A percentile compares a stretch with the other conserved stretches of the same genome.
These are phyloP conservation scores for Hirtodrosophila histrioides DNA, from an alignment of 2,888 invertebrate species.

Conservation along the genomic window DNA sequence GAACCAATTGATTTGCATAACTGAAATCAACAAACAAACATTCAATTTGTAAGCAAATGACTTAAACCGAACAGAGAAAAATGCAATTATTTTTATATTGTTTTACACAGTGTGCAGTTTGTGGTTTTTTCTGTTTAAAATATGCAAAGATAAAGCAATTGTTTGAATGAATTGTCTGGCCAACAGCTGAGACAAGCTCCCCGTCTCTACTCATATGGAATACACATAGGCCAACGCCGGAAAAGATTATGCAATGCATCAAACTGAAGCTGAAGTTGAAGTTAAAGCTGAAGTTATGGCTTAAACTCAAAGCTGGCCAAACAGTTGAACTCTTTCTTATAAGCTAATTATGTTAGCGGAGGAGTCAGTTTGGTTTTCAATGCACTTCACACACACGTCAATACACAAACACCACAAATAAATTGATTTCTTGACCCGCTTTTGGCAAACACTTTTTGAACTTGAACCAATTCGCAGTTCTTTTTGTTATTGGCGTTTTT, in stretches of 20 bases:
- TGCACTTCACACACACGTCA: neutral
- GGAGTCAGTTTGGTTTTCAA: no score
- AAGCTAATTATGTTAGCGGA: conserved; percentile 16
- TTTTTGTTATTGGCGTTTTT: conserved; percentile 19
- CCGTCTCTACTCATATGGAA: conserved; percentile 3
- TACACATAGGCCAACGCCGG: conserved; percentile 12
- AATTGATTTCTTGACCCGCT: conserved; percentile 63
- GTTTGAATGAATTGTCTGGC: neutral
- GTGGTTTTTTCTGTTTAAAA: conserved; percentile 11
- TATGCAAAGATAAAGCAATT: neutral
- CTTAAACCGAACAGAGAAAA: conserved; percentile 4
- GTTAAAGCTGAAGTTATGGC: neutral
- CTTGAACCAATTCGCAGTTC: conserved; percentile 69
- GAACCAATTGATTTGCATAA: conserved; percentile 56
- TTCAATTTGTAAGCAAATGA: conserved; percentile 19
- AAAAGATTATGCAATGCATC: conserved; percentile 44
- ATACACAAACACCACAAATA: neutral
- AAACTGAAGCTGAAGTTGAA: conserved; percentile 4
- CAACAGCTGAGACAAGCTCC: conserved; percentile 7
- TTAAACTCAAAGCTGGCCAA: conserved; percentile 20
- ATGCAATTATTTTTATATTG: conserved; percentile 14
- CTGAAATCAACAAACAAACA: conserved; percentile 21
- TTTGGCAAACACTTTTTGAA: conserved; percentile 62
- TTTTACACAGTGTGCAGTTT: conserved; percentile 4
- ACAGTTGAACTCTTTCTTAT: conserved; percentile 65